phyloP scores from a whole-genome alignment of 2,797 vertebrate genomes.

The Carduelis carduelis region DNA sequence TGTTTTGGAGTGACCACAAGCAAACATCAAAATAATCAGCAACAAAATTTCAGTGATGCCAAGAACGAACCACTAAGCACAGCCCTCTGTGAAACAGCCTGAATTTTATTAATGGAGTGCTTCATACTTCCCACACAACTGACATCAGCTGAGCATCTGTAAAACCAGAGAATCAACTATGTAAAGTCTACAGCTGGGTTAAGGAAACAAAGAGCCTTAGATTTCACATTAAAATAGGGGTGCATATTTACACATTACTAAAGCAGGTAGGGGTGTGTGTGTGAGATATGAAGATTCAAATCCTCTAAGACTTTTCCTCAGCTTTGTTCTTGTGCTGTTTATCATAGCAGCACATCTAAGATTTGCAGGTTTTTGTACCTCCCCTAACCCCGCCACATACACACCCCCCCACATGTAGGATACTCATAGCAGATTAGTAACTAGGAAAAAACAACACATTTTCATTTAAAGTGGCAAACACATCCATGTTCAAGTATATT shows the following conservation, averaged over 20 bases:
- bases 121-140: neutral
- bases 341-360: neutral
- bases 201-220: neutral
- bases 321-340: constrained; percentile 5
- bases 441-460: neutral
- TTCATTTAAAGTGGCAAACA: constrained; percentile 44
- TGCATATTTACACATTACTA: neutral
- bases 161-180: neutral
- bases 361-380: neutral
- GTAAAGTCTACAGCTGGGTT: neutral
- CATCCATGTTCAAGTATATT: neutral
- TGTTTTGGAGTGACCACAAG: constrained; percentile 13
- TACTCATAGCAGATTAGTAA: neutral
- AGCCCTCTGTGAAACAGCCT: neutral
- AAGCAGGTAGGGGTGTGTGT: neutral
- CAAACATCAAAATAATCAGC: constrained; percentile 43
- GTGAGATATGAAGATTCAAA: neutral
- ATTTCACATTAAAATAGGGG: neutral
- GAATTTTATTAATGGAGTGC: constrained; percentile 26
- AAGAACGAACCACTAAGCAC: neutral
- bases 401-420: neutral
- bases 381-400: neutral
- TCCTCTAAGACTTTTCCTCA: neutral
- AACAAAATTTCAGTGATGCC: constrained; percentile 9
- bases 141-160: neutral